Percentiles rank a stretch among this genome's conserved stretches.
These are phyloP conservation scores for Eublepharis macularius DNA, from an alignment of 2,113 vertebrate species.

Conservation along the genomic window DNA sequence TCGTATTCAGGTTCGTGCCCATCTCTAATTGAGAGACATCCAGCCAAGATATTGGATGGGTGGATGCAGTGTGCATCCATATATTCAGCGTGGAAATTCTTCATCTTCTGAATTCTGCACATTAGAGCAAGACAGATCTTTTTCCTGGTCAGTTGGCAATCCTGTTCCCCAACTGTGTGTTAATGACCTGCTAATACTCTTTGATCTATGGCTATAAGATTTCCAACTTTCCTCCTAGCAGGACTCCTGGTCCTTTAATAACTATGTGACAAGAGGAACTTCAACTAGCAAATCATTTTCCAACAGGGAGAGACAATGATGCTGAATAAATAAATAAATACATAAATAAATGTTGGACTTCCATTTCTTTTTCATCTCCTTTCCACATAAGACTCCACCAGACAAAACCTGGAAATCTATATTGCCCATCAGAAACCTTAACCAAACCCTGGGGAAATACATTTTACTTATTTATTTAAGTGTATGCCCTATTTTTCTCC, in stretches of 20 bases:
- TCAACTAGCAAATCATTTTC: not conserved
- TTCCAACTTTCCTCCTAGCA: not conserved
- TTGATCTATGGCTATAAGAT: not conserved
- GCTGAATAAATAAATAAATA: not conserved
- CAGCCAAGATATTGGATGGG: slow-evolving; percentile 31
- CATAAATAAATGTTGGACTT: not conserved
- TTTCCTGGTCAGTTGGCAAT: not conserved
- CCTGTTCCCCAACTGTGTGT: not conserved
- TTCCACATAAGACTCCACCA: not conserved
- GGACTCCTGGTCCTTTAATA: not conserved
- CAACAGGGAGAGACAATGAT: not conserved
- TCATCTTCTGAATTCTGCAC: not conserved
- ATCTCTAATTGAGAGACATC: slow-evolving; percentile 43
- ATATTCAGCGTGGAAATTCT: not conserved
- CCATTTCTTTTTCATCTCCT: not conserved
- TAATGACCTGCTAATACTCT: not conserved
- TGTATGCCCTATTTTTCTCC: no score
- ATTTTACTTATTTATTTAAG: no score
- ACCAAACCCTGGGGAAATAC: no score
- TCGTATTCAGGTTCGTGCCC: no score
- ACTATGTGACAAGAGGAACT: not conserved
- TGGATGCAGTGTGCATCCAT: not conserved
- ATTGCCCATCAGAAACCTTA: no score
- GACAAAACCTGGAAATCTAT: no score
- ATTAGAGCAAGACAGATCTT: not conserved